Conservation (phyloP, 2,797 vertebrate genomes). For the Lemur catta region DNA sequence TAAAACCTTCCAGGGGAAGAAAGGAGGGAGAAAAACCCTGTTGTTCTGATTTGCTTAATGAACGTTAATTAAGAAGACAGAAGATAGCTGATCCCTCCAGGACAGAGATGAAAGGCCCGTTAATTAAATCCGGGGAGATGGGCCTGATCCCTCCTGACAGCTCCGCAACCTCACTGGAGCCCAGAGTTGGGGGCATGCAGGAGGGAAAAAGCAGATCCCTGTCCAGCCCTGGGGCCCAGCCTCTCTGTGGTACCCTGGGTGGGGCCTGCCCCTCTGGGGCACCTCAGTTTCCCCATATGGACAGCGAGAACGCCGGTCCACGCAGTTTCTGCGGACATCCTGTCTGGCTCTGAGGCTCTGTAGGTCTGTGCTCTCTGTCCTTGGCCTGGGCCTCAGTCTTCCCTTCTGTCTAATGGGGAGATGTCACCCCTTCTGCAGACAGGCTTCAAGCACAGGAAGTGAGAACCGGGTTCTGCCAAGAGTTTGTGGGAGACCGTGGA, state of each 20-base stretch:
- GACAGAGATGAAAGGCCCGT: slow-evolving; percentile 85
- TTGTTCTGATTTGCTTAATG: slow-evolving; percentile 87
- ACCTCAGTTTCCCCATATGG: neutral
- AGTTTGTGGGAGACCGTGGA: neutral
- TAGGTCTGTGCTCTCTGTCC: neutral
- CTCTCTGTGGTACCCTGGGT: rapidly evolving
- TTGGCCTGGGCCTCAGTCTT: neutral
- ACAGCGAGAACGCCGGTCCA: rapidly evolving
- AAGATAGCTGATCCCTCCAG: slow-evolving; percentile 85
- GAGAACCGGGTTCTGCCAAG: neutral
- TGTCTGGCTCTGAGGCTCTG: neutral
- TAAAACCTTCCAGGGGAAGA: slow-evolving; percentile 76
- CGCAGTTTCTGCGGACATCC: neutral
- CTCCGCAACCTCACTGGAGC: neutral
- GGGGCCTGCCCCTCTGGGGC: neutral
- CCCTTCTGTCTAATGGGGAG: neutral
- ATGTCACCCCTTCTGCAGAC: neutral
- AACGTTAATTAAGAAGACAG: slow-evolving; percentile 89
- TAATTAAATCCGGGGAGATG: slow-evolving; percentile 87
- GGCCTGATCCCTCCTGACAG: slow-evolving; percentile 83
- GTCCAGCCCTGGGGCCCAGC: neutral
- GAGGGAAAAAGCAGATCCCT: rapidly evolving
- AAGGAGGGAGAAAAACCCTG: slow-evolving; percentile 46
- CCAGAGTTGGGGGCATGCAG: neutral
- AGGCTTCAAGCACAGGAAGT: neutral